Base-by-base conservation (phyloP, 1,140 invertebrate genomes). In the Achroia grisella region DNA sequence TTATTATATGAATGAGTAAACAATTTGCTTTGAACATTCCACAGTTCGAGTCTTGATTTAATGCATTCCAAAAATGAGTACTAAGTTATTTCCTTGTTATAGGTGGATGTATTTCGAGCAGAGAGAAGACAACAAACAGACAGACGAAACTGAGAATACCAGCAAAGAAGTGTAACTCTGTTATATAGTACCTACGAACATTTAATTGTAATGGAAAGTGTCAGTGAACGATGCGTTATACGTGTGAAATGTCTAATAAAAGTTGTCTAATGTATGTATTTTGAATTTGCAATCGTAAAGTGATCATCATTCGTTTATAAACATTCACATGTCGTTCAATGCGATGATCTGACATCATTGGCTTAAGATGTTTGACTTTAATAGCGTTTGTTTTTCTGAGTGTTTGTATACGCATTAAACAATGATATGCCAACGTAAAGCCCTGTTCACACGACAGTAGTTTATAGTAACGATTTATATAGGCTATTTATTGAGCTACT, bases 61-160 rank as follows among this genome's bases (percentile, higher is more conserved):
- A n/a, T n/a, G n/a, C n/a, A n/a, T n/a, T n/a, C n/a, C n/a, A n/a
- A n/a, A n/a, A n/a, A n/a, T n/a, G n/a, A n/a, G n/a, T n/a, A n/a
- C n/a, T n/a, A n/a, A 34, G 32, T 43, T 33, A 12, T 47, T 36
- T 23, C 6, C 2, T 23, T 10, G 4, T 74, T 68, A n/a, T 70
- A 81, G 77, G 44, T 82, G 76, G 77, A 80, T 82, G 76, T 81
- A 79, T 52, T 81, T 81, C 59, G 71, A 84, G 52, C 71, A 84
- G 48, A 62, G 50, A 3, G 54, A 78, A 37, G 77, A 82, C 56
- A 65, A 41, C 40, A 75, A 63, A 55, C n/a, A n/a, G n/a, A 50
- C 56, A 1, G 79, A 81, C 17, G 82, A 84, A 57, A 64, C 62
- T 17, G 75, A 74, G 40, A 72, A 62, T 48, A 62, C 65, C 0